Evolutionary conservation across 2,797 vertebrate species (phyloP), one percentile per base, ranked within the genome.

Genomic region (Petrocephalus sullivani): DNA sequence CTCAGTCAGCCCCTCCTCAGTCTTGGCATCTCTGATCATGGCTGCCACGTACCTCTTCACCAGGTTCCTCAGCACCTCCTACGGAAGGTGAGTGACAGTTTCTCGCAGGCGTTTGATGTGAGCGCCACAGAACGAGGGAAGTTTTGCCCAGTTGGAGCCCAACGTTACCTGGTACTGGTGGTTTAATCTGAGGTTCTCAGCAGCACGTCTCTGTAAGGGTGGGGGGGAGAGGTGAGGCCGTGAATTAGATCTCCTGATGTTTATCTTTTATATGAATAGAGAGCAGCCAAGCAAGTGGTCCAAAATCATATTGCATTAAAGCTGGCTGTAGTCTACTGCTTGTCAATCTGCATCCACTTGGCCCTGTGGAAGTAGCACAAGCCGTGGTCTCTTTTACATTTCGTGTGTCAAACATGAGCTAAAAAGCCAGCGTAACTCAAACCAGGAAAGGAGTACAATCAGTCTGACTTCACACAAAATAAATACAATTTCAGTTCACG

Each of bases 1-100:
- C 89, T 99, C 98, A 0, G 98, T 99, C 89, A 99, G 92, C 33
- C 98, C 98, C 91, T 98, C 98, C 89, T 99, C 98, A 12, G 98
- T 99, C 94, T 99, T 99, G 87, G 98, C 98, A 90, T 99, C 97
- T 95, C 98, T 96, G 92, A 99, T 99, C 98, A 99, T 99, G n/a
- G 98, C 98, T 0, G 98, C 98, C 60, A 99, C 98, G 0, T 99
- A 99, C 14, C 98, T 96, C 92, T 99, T 99, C 89, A 99, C 98
- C 91, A 99, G 93, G 92, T 98, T 99, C 94, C 96, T 96, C 95
- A 99, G 96, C 37, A 99, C 98, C 92, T 99, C 98, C 98, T 99
- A 90, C 84, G 92, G 92, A 78, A 33, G 46, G 37, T 49, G 19
- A 49, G 75, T 7, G 8, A 49, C 41, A 81, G 75, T 21, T 21